Evolutionary conservation across 2,888 invertebrate species (phyloP), one percentile per base, ranked within the genome.

Genomic region (Agelastica alni): DNA sequence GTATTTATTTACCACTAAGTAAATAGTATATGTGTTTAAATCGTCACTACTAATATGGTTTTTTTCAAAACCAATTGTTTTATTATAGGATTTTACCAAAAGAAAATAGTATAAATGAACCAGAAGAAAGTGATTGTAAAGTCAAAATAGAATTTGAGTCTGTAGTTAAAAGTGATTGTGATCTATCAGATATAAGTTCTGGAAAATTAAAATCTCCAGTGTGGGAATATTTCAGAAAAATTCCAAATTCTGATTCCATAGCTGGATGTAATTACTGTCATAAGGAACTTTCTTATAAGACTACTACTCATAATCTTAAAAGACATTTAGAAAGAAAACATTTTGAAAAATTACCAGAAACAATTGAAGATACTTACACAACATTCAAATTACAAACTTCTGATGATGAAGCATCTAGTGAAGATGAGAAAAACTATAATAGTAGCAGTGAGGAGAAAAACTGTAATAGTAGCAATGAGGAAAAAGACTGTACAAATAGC

Each of bases 51-150:
- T n/a, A n/a, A n/a, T n/a, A n/a, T n/a, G n/a, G n/a, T n/a, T n/a
- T n/a, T n/a, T n/a, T n/a, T n/a, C n/a, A n/a, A n/a, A n/a, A n/a
- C n/a, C n/a, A n/a, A n/a, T n/a, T n/a, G n/a, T n/a, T 20, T 18
- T 20, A 39, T 39, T 39, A 2, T 5, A 41, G 34, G 12, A 13
- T 13, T 16, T 13, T 13, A 2, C 32, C 28, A 17, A 41, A 49
- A 18, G 48, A 48, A 20, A 32, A 36, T 31, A 41, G 41, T 6
- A 49, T 49, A 30, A 41, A 41, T 16, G 41, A 32, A 22, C 49
- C 41, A 16, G 13, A 32, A n/a, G 41, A 41, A 26, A 49, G 12
- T 14, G 31, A 41, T 3, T 14, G 32, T 16, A 22, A 41, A 22
- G 18, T 41, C 14, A 32, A 49, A 12, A 32, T 49, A 13, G 49